Evolutionary conservation across 2,113 vertebrate species (phyloP), one percentile per base, ranked within the genome.

Genomic region (Platichthys flesus): DNA sequence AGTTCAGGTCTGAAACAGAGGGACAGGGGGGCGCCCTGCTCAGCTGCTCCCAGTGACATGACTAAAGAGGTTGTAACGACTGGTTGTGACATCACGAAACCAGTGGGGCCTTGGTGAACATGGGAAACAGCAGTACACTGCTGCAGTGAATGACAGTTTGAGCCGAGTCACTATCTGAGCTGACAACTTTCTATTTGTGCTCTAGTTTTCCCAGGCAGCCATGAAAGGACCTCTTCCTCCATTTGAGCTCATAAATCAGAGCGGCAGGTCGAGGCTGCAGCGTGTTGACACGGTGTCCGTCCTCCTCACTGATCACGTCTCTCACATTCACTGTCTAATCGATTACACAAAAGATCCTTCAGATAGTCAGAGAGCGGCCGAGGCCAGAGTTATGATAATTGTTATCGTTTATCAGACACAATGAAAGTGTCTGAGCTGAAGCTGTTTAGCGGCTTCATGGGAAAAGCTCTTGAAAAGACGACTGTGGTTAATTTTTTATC

Each of bases 181-280:
- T 18, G 51, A 52, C 16, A 47, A 16, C 7, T 52, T 21, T 13
- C 52, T 56, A 2, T 42, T 42, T 42, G 40, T 42, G 40, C 40
- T 42, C 40, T 42, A 24, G 90, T 80, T 90, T 93, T 93, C 92
- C 90, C 93, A 94, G 89, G 81, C 79, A 51, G 68, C 86, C 75
- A 78, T 89, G 54, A 83, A 88, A 79, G 78, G 85, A 49, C 31
- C 65, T 64, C 73, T 83, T 78, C 69, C 83, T 55, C 76, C 47
- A 18, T 51, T 74, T 13, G 45, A 55, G 61, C 67, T 81, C 77
- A 86, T 91, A 88, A 90, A 91, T 92, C 90, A 89, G 63, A 40
- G 64, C 66, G n/a, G 26, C 24, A 23, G 51, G 56, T 31, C 21
- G 51, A n/a, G 51, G 40, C 40, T 10, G 12, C 40, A 21, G 37